Percentiles rank a stretch among this genome's conserved stretches.
These are phyloP conservation scores for Apaloderma vittatum DNA, from an alignment of 2,113 vertebrate genomes.

Conservation along the genomic window DNA sequence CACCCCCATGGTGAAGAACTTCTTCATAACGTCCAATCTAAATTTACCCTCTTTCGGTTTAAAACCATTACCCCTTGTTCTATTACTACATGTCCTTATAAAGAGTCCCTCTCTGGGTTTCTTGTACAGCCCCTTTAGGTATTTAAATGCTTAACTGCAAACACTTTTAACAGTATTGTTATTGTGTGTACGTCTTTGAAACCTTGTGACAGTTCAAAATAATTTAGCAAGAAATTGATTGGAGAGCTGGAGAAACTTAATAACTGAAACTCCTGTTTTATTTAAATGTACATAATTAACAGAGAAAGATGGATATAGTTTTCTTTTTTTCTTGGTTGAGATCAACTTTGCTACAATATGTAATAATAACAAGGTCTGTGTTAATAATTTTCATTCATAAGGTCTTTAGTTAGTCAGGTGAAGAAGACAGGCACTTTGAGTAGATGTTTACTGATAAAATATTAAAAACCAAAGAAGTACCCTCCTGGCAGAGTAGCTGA, in stretches of 20 bases:
- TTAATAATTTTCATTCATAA: background rate
- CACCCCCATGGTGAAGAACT: background rate
- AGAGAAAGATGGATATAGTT: background rate
- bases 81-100: background rate
- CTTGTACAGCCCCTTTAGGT: background rate
- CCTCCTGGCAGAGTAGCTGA: background rate
- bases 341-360: background rate
- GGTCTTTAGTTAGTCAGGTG: background rate
- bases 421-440: background rate
- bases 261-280: background rate
- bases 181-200: background rate
- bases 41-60: background rate
- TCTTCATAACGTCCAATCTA: background rate
- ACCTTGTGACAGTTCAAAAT: background rate
- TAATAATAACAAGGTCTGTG: background rate
- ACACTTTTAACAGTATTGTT: background rate
- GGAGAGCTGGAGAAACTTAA: background rate
- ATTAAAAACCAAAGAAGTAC: background rate
- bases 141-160: background rate
- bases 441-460: background rate
- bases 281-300: background rate
- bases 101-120: background rate
- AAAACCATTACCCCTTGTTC: background rate
- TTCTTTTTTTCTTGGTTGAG: background rate
- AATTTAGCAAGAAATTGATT: background rate